These are phyloP conservation scores for Actinemys pallida DNA, from an alignment of 2,113 vertebrate species.

Conservation along the genomic window DNA sequence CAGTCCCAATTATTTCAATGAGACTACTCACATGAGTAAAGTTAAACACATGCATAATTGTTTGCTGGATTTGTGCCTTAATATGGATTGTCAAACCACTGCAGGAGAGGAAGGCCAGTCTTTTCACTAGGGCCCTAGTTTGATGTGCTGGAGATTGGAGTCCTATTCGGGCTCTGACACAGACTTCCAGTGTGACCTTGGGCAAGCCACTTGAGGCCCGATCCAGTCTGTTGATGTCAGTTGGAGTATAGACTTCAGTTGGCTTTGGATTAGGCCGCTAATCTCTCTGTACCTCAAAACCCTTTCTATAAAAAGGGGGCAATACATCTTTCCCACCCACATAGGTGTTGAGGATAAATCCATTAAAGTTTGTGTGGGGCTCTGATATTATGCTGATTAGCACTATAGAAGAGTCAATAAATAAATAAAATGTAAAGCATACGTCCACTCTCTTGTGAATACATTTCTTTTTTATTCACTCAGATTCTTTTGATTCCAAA, in stretches of 20 bases:
- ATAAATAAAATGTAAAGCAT: conserved; percentile 57
- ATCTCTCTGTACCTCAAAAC: background rate
- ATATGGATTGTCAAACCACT: background rate
- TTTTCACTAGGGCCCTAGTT: background rate
- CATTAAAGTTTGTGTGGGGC: conserved; percentile 7
- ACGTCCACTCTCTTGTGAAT: conserved; percentile 52
- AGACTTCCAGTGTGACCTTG: background rate
- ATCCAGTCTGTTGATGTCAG: background rate
- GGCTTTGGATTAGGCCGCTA: background rate
- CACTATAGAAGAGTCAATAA: conserved; percentile 57
- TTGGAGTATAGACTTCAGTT: background rate
- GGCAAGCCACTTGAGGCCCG: background rate
- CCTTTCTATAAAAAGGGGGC: background rate
- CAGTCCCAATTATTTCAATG: background rate
- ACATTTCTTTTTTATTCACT: conserved; percentile 47
- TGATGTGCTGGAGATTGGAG: background rate
- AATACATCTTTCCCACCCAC: background rate
- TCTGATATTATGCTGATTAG: conserved; percentile 16
- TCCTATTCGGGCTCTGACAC: background rate
- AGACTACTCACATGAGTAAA: background rate
- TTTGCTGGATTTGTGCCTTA: background rate
- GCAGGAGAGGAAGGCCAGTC: background rate
- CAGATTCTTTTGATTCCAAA: conserved; percentile 61
- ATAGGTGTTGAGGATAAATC: background rate
- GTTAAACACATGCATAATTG: background rate